Evolutionary conservation across 2,797 vertebrate genomes (phyloP), one percentile per base, ranked within the genome.

Genomic region (Meriones psammophilus): DNA sequence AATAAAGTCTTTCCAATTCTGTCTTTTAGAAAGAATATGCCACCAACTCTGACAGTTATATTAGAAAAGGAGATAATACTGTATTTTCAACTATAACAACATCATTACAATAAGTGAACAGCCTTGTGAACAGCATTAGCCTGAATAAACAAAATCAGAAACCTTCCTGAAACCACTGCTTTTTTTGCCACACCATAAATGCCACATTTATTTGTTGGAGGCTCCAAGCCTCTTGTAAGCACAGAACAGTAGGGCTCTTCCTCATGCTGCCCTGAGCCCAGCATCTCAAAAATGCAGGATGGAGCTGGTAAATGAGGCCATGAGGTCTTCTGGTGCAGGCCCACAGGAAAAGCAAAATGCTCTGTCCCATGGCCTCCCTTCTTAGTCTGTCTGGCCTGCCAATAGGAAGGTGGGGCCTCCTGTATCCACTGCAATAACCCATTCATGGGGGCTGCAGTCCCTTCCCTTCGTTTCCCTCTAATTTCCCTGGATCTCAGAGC

Each of bases 81-180:
- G 24, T 94, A 81, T 95, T 96, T 95, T 73, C 30, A 95, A 64
- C 33, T 85, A 66, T 15, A 89, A 60, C 8, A 94, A 54, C 18
- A 88, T 54, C 76, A 28, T 42, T 90, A 24, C 8, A 94, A 22
- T 88, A 88, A 87, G 36, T 60, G 9, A 69, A 50, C 76, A 71
- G 13, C 26, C 17, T 92, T 24, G 80, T 4, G 28, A 74, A 28
- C 73, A 97, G 58, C 50, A 56, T 58, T 33, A 88, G 92, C 22
- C 88, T 92, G 46, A 97, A 79, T 86, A 66, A 62, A 30, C 86
- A 77, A 78, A 96, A 96, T 78, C 85, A 76, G 90, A 60, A 81
- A 79, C 56, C 7, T 78, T 92, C 60, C 58, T 89, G 30, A 77
- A 89, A 18, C 39, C 54, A 50, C 15, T 13, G n/a, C 13, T n/a